Percentiles rank a stretch among this genome's conserved stretches.
These are phyloP conservation scores for Chrysodeixis includens DNA, from an alignment of 2,888 invertebrate species.

Conservation along the genomic window DNA sequence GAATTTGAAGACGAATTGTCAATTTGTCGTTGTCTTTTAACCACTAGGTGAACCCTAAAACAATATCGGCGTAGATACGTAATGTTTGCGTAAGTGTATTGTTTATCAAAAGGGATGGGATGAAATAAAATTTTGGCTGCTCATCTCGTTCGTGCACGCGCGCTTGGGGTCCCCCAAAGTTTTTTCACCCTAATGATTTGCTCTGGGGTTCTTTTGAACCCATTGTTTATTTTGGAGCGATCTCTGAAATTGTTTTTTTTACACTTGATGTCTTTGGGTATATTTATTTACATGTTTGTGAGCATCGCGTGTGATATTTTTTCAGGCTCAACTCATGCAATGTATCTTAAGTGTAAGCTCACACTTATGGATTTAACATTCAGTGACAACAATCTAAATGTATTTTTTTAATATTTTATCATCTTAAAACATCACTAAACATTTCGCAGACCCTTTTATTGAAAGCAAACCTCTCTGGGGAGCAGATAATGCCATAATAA, in stretches of 20 bases:
- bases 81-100: conserved; percentile 65
- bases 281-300: conserved; percentile 30
- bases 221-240: conserved; percentile 77
- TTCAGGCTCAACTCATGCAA: conserved; percentile 7
- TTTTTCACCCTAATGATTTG: conserved; percentile 79
- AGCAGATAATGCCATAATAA: conserved; percentile 2
- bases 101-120: conserved; percentile 71
- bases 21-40: conserved; percentile 21
- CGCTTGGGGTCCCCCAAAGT: conserved; percentile 64
- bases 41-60: conserved; percentile 42
- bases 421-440: background rate
- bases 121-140: conserved; percentile 73
- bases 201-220: conserved; percentile 73
- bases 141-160: conserved; percentile 73
- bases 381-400: conserved; percentile 13
- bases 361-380: conserved; percentile 16
- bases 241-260: conserved; percentile 67
- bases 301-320: conserved; percentile 19
- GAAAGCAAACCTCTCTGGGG: background rate
- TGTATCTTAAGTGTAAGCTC: background rate
- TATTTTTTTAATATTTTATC: no score
- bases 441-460: background rate
- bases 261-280: conserved; percentile 53
- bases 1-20: conserved; percentile 1
- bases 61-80: conserved; percentile 49